Evolutionary conservation across 2,113 vertebrate genomes (phyloP).

Genomic region (Tauraco erythrolophus): DNA sequence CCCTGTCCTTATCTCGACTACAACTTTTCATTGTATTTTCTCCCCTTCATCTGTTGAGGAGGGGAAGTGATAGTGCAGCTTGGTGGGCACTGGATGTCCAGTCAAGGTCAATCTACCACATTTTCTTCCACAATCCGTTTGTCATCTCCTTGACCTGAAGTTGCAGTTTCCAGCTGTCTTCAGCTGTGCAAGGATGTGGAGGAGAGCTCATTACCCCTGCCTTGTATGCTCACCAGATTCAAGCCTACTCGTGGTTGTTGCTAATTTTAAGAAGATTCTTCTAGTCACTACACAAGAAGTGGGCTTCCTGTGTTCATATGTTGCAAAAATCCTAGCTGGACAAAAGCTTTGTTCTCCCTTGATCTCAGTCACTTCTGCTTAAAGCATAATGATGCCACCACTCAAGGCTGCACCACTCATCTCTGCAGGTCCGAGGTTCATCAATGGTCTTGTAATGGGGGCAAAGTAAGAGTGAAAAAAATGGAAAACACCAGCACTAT

Average conservation of each 20-base stretch:
- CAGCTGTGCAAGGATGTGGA: neutral
- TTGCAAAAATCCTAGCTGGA: neutral
- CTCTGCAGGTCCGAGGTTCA: neutral
- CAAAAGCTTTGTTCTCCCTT: neutral
- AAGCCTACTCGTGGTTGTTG: neutral
- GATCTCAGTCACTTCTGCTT: neutral
- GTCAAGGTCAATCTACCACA: neutral
- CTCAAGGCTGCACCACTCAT: neutral
- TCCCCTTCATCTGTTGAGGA: too few species aligned
- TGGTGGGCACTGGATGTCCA: neutral
- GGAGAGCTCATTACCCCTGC: neutral
- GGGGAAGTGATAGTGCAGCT: too few species aligned
- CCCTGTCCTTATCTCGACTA: too few species aligned
- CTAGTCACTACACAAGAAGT: neutral
- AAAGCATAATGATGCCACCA: neutral
- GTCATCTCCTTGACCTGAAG: neutral
- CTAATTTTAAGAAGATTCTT: neutral
- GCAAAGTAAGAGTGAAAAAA: neutral
- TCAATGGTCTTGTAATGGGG: neutral
- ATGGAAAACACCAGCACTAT: neutral
- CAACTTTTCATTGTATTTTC: too few species aligned
- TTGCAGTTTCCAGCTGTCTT: neutral
- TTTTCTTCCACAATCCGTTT: neutral
- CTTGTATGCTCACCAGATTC: neutral
- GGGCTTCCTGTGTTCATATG: neutral